phyloP scores from a whole-genome alignment of 1,140 invertebrate genomes.

The Meteorus sp. region DNA sequence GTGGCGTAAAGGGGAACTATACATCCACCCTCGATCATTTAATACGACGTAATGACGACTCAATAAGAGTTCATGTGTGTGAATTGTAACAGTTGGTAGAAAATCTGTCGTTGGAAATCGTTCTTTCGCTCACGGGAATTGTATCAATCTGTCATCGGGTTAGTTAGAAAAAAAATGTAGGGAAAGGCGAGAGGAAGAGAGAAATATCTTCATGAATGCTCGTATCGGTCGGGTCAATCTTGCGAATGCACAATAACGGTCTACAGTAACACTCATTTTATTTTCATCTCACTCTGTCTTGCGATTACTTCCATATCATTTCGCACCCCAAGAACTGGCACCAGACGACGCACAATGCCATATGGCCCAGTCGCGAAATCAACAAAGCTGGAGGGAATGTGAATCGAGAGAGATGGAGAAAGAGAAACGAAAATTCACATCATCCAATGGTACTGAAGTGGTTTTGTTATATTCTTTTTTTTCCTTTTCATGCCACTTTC shows the following conservation, averaged over 20 bases:
- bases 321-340: conserved; percentile 52
- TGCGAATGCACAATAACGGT: conserved; percentile 48
- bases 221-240: conserved; percentile 56
- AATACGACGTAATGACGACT: conserved; percentile 46
- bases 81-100: conserved; percentile 54
- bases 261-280: conserved; percentile 13
- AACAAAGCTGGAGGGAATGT: background rate
- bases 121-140: conserved; percentile 52
- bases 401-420: background rate
- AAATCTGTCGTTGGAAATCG: conserved; percentile 55
- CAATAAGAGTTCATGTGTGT: no score
- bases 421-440: no score
- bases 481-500: conserved; percentile 55
- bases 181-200: conserved; percentile 10
- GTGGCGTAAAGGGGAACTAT: background rate
- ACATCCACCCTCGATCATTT: conserved; percentile 36
- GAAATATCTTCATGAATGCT: conserved; percentile 12
- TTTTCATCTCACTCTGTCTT: conserved; percentile 35
- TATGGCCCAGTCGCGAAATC: conserved; percentile 45
- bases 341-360: conserved; percentile 41
- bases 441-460: background rate
- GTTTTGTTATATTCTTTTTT: no score
- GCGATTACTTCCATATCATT: conserved; percentile 62
- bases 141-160: conserved; percentile 59
- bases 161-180: conserved; percentile 3